phyloP scores from a whole-genome alignment of 2,888 invertebrate species.

The Sinodicranocentrus sp. region DNA sequence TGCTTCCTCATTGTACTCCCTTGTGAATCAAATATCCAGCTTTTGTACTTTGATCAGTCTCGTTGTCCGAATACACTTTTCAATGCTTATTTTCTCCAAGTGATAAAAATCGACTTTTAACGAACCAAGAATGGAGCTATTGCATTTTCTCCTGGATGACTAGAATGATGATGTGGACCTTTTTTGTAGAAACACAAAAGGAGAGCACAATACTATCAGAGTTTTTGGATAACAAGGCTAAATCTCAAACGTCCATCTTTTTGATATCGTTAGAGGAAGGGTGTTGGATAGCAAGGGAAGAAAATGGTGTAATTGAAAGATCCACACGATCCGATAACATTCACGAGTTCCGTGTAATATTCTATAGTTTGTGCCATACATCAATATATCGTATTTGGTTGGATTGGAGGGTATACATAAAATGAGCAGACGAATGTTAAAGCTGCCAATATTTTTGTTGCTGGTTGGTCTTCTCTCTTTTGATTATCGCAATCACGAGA shows the following conservation, averaged over 20 bases:
- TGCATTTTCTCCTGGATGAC: conserved; percentile 9
- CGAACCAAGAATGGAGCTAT: conserved; percentile 48
- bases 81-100: conserved; percentile 4
- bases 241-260: conserved; percentile 20
- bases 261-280: not conserved
- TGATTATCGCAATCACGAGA: conserved; percentile 24
- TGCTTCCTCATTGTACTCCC: not conserved
- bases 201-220: not conserved
- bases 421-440: not conserved
- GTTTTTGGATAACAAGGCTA: conserved; percentile 38
- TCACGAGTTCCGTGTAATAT: not conserved
- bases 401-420: no score
- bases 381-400: no score
- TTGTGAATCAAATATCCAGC: not conserved
- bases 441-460: conserved; percentile 18
- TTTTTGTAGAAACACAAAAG: conserved; percentile 35
- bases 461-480: conserved; percentile 4
- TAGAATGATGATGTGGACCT: conserved; percentile 37
- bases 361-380: no score
- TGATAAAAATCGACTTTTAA: conserved; percentile 52
- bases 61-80: not conserved
- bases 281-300: not conserved
- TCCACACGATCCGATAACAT: conserved; percentile 32
- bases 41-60: not conserved
- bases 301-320: conserved; percentile 29